Conservation (phyloP, 2,888 invertebrate genomes). For the Graphium colonna region DNA sequence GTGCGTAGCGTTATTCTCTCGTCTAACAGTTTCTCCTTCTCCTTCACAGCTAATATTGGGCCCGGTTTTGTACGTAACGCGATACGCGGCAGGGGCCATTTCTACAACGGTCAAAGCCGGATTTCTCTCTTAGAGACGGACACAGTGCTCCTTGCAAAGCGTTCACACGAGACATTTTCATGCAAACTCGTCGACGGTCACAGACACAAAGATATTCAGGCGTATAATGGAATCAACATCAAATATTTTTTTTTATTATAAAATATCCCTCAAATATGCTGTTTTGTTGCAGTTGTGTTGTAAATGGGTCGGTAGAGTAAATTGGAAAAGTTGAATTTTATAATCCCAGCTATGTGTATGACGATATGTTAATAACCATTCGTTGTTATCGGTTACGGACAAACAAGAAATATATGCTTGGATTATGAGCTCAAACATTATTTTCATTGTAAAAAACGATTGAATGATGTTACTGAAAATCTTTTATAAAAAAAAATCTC, state of each 20-base stretch:
- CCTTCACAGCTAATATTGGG: constrained; percentile 89
- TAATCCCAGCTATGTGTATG: constrained; percentile 10
- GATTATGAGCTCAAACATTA: constrained; percentile 52
- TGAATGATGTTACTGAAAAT: too few species aligned
- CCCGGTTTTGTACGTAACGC: constrained; percentile 93
- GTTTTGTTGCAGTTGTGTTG: too few species aligned
- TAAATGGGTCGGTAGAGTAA: constrained; percentile 18
- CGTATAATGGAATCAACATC: background rate
- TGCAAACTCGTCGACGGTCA: too few species aligned
- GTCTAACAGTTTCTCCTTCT: constrained; percentile 93
- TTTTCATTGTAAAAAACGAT: constrained; percentile 40
- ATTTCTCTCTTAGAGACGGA: constrained; percentile 53
- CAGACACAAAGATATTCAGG: too few species aligned
- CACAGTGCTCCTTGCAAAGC: constrained; percentile 65
- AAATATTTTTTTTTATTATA: too few species aligned
- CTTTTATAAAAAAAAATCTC: too few species aligned
- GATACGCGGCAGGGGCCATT: constrained; percentile 88
- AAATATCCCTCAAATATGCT: too few species aligned
- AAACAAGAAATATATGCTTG: constrained; percentile 48
- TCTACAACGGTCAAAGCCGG: constrained; percentile 78
- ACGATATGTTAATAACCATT: constrained; percentile 55
- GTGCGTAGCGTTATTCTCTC: constrained; percentile 93
- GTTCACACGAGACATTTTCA: constrained; percentile 11
- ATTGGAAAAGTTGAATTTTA: background rate
- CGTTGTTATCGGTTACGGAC: constrained; percentile 54